Conservation (phyloP, 64 coral and sea anemone species). For the Catalaphyllia jardinei region DNA sequence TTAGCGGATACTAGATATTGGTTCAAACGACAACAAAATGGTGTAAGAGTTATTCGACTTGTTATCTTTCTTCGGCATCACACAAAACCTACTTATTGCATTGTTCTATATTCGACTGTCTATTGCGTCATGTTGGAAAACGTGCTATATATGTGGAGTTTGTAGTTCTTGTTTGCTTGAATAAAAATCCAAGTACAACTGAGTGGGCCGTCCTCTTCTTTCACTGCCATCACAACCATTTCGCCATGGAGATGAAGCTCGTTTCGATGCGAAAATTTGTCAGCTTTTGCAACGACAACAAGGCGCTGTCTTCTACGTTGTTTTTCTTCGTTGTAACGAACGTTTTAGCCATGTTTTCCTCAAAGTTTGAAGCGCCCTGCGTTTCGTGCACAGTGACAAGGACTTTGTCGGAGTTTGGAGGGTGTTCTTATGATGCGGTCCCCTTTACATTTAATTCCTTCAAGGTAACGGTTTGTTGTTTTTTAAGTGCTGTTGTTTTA, state of each 20-base stretch:
- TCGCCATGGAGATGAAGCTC: conserved; percentile 1
- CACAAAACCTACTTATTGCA: not conserved
- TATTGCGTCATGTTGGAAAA: not conserved
- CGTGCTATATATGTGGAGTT: conserved; percentile 32
- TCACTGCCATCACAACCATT: not conserved
- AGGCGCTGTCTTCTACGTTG: conserved; percentile 2
- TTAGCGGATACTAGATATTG: not conserved
- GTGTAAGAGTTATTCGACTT: not conserved
- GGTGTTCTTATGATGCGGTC: conserved; percentile 32
- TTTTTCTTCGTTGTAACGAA: conserved; percentile 15
- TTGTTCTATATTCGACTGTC: not conserved
- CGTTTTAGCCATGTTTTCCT: conserved; percentile 46
- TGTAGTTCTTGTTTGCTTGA: conserved; percentile 42
- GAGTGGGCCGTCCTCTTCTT: not conserved
- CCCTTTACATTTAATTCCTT: conserved; percentile 35
- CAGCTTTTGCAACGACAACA: conserved; percentile 23
- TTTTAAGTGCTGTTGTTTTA: conserved; percentile 22
- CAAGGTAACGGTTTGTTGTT: conserved; percentile 44
- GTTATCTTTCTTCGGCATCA: conserved; percentile 29
- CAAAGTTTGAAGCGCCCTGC: conserved; percentile 56
- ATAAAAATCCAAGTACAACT: conserved; percentile 6
- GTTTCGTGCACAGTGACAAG: conserved; percentile 83
- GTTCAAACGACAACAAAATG: not conserved
- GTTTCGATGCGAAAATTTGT: not conserved
- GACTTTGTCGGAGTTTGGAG: conserved; percentile 47